phyloP scores from a whole-genome alignment of 1,140 invertebrate species.

The Meteorus sp. region DNA sequence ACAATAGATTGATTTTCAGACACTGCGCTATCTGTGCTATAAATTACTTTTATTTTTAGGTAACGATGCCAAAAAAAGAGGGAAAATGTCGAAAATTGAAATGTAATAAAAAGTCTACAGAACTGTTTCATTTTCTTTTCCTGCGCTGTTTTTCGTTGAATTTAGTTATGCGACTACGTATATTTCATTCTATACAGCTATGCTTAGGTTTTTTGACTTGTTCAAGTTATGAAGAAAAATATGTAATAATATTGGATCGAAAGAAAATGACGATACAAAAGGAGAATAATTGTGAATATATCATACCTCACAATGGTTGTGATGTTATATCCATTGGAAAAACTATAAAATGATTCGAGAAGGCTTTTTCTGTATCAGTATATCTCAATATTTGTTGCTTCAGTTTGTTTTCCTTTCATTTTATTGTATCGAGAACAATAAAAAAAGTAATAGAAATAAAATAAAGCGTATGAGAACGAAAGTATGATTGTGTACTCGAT shows the following conservation, averaged over 20 bases:
- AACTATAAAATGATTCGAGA: neutral
- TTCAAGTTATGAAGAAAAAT: neutral
- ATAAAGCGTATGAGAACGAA: neutral
- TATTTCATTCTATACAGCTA: neutral
- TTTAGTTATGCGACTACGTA: neutral
- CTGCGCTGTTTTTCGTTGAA: neutral
- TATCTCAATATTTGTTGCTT: neutral
- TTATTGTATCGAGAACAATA: too few species aligned
- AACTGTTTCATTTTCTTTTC: too few species aligned
- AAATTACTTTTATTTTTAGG: neutral
- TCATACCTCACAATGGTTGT: constrained; percentile 15
- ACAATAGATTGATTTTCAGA: neutral
- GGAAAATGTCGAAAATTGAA: too few species aligned
- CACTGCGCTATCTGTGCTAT: constrained; percentile 1
- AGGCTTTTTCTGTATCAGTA: neutral
- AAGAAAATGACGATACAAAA: neutral
- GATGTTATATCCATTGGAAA: constrained; percentile 18
- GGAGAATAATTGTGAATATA: neutral
- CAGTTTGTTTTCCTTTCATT: too few species aligned
- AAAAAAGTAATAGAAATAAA: too few species aligned
- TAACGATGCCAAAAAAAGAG: constrained; percentile 12
- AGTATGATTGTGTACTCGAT: neutral
- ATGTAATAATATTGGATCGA: too few species aligned
- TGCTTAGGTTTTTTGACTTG: constrained; percentile 6
- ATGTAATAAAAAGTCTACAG: too few species aligned